Evolutionary conservation across 2,888 invertebrate species (phyloP), one percentile per base, ranked within the genome.

Genomic region (Octonoba sinensis): DNA sequence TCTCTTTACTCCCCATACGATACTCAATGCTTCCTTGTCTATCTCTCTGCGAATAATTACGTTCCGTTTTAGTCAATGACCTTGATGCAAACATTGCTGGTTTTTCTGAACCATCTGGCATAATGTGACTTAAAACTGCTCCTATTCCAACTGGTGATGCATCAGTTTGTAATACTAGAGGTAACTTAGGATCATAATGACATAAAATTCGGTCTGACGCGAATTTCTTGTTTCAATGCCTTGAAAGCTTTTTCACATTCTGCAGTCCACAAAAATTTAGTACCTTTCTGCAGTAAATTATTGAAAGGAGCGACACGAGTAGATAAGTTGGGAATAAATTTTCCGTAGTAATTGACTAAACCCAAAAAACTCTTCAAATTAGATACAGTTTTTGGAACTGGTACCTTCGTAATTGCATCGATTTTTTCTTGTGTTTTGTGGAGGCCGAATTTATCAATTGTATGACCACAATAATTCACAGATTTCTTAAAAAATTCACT

Each of bases 81-180:
- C 87, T 86, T 64, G 88, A 89, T 0, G 88, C 89, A 84, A 88
- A 89, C 1, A 86, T 86, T 44, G 89, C 88, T 3, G 89, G 89
- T 83, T 86, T 81, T 78, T 89, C 88, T n/a, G 84, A 78, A 18
- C 87, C 87, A 84, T 88, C 87, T 24, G 81, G 76, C 62, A 84
- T 86, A 22, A 84, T 82, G 75, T 88, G 88, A 3, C 86, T 86
- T n/a, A 88, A 70, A 6, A 88, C 88, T 3, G 88, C 86, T 16
- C 87, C 87, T 49, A 87, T 69, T 22, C 87, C 88, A 18, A 74
- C 75, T 12, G n/a, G 86, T 57, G 57, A 57, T 57, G 57, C 57
- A 57, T 57, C 57, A 57, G 57, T 57, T 57, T 57, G 57, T 67
- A 67, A 67, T 67, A 67, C 67, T 11, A 87, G 49, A 3, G 86